phyloP scores from a whole-genome alignment of 2,113 vertebrate genomes.

The Kobus ellipsiprymnus region DNA sequence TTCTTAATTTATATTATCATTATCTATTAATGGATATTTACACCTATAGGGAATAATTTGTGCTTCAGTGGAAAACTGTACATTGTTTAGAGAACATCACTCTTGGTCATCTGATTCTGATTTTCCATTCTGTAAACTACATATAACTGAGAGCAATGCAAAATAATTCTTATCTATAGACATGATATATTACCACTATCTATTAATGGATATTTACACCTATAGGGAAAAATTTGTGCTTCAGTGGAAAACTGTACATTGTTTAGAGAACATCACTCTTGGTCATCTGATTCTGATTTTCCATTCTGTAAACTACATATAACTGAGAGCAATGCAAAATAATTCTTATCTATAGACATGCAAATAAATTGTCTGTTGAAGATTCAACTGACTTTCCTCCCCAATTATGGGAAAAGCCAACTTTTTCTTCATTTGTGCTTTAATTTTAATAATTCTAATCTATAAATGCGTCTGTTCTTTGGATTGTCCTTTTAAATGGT shows the following conservation, averaged over 20 bases:
- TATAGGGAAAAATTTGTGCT: not conserved
- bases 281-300: not conserved
- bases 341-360: not conserved
- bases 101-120: not conserved
- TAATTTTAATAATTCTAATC: slow-evolving; percentile 23
- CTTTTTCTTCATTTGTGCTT: not conserved
- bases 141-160: not conserved
- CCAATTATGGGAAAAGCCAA: not conserved
- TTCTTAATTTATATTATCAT: not conserved
- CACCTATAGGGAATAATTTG: not conserved
- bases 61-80: not conserved
- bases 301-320: not conserved
- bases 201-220: not conserved
- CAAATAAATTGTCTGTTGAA: slow-evolving; percentile 13
- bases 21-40: not conserved
- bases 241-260: slow-evolving; percentile 8
- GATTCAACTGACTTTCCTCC: not conserved
- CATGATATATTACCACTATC: not conserved
- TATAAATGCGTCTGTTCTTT: not conserved
- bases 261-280: not conserved
- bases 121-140: not conserved
- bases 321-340: slow-evolving; percentile 26
- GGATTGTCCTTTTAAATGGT: slow-evolving; percentile 20
- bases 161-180: slow-evolving; percentile 29
- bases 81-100: not conserved